These are phyloP conservation scores for Myioborus miniatus DNA, from an alignment of 2,797 vertebrate genomes.

Conservation along the genomic window DNA sequence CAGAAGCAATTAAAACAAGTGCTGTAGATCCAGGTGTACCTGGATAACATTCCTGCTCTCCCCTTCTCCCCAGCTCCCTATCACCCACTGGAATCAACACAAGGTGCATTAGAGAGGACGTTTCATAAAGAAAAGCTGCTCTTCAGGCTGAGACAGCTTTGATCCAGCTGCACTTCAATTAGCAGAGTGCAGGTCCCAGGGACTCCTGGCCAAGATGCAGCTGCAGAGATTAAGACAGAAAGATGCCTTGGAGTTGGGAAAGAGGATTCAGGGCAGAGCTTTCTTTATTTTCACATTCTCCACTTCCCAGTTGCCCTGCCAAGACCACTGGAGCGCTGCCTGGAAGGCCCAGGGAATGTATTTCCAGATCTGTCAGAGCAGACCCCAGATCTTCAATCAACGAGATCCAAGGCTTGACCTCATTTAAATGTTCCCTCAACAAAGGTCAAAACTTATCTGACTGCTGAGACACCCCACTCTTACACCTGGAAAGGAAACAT, in stretches of 20 bases:
- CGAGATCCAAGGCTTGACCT: slow-evolving; percentile 35
- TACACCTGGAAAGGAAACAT: slow-evolving; percentile 51
- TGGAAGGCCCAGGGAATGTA: not conserved
- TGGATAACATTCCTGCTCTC: slow-evolving; percentile 20
- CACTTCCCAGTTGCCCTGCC: not conserved
- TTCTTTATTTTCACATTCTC: not conserved
- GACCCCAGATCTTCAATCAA: slow-evolving; percentile 8
- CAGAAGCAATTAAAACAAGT: slow-evolving; percentile 69
- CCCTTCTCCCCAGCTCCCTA: not conserved
- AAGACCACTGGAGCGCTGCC: not conserved
- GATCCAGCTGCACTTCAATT: slow-evolving; percentile 51
- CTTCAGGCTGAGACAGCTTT: slow-evolving; percentile 33
- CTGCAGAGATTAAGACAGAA: slow-evolving; percentile 11
- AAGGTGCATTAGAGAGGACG: slow-evolving; percentile 3
- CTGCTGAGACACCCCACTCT: slow-evolving; percentile 3
- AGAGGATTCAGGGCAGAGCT: not conserved
- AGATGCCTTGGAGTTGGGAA: not conserved
- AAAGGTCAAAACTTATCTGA: slow-evolving; percentile 74
- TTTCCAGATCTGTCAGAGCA: slow-evolving; percentile 47
- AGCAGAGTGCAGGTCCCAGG: slow-evolving; percentile 34
- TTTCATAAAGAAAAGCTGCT: not conserved
- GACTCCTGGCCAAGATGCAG: slow-evolving; percentile 21
- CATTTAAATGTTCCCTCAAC: slow-evolving; percentile 60
- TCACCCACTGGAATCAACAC: not conserved
- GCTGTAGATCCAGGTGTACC: not conserved